Evolutionary conservation across 64 coral and sea anemone species (phyloP), one percentile per base, ranked within the genome.

Genomic region (Stylophora pistillata): DNA sequence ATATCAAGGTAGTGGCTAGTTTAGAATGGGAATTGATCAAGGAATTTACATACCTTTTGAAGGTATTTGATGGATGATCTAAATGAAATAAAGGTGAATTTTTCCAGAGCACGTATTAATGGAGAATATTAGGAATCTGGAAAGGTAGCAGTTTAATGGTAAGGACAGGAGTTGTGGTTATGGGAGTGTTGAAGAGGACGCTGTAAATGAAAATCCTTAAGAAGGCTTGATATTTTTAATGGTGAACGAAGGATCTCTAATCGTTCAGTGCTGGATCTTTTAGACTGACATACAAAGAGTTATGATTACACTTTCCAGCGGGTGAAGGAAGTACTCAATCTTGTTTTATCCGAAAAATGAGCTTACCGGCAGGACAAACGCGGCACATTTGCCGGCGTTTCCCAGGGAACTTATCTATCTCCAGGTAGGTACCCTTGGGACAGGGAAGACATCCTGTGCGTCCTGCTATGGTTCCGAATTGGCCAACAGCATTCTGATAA

Each of bases 401-500:
- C 52, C 86, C 94, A 27, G 94, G 94, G 70, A 81, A 37, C n/a
- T 72, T 89, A 14, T 73, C 32, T 47, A 92, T 34, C 56, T 89
- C 92, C 32, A 95, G 90, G 62, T 85, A 85, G 17, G 94, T 95
- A 64, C 94, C 94, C 9, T 79, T 78, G 13, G 94, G 88, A 21
- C 94, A 95, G n/a, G 87, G 62, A 17, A 89, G 71, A 23, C 94
- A 95, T 27, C 94, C 94, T 9, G 91, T 89, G 2, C 69, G 71
- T 2, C 80, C 90, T 7, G 87, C 88, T 28, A 95, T 79, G 56
- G 88, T 91, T 20, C 94, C 94, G n/a, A 86, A 88, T 30, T 95
- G 94, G 30, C 94, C 94, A 18, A 95, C 27, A 23, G 94, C 86
- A 58, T 95, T 95, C 56, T 92, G 94, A 64, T 89, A 95, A 27